Evolutionary conservation across 2,797 vertebrate species (phyloP), one percentile per base, ranked within the genome.

Genomic region (Bradypodion ventrale): DNA sequence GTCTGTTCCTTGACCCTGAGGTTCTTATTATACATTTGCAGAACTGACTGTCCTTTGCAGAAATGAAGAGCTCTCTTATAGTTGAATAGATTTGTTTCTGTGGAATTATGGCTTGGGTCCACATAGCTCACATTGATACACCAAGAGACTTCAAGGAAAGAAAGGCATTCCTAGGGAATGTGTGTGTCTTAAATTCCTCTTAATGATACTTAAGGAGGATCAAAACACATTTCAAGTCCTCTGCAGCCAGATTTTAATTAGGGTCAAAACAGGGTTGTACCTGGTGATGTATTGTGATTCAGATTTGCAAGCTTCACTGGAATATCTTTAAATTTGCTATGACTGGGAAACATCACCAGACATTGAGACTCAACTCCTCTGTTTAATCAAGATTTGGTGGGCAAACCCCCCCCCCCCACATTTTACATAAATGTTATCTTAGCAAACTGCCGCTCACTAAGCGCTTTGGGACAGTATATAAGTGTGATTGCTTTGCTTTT

Each of bases 371-470:
- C 40, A 80, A 59, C 46, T 81, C 46, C 66, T 40, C 27, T 16
- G 4, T 81, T 81, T 81, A 81, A 81, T 72, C 66, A 42, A 21
- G 65, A 19, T n/a, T n/a, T n/a, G n/a, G n/a, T n/a, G n/a, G n/a
- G n/a, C n/a, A n/a, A n/a, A n/a, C n/a, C n/a, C n/a, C n/a, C n/a
- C n/a, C n/a, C n/a, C n/a, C n/a, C n/a, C n/a, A n/a, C n/a, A n/a
- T n/a, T n/a, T n/a, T n/a, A n/a, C n/a, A n/a, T n/a, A n/a, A n/a
- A n/a, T n/a, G n/a, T n/a, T n/a, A n/a, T n/a, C n/a, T n/a, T n/a
- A n/a, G n/a, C n/a, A n/a, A n/a, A n/a, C n/a, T n/a, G n/a, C n/a
- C n/a, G n/a, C n/a, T n/a, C n/a, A n/a, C n/a, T n/a, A n/a, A n/a
- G n/a, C n/a, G n/a, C n/a, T n/a, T n/a, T n/a, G n/a, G n/a, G n/a